Base-by-base conservation (phyloP, 1,140 invertebrate genomes). In the Macrobrachium nipponense region DNA sequence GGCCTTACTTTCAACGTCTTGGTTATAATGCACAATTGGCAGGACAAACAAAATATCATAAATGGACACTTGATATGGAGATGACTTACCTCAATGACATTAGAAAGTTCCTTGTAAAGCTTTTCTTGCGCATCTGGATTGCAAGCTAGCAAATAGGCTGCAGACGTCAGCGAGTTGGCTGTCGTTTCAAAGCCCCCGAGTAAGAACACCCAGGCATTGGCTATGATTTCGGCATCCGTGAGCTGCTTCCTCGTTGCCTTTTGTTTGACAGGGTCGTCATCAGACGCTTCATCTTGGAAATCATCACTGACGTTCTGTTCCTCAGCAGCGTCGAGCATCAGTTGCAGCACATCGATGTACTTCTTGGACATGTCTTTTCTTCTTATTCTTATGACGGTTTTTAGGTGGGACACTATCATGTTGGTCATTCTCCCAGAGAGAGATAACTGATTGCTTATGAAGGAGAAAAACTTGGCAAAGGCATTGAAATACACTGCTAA, bases 111-210 rank as follows among this genome's bases (percentile, higher is more conserved):
- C 18, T 91, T 73, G 66, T 92, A 91, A 5, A 93, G 87, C 80
- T 89, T 90, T 15, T 91, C 89, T 87, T 93, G 93, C 61, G 92
- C 90, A 12, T 92, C 90, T 23, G 89, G 92, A 89, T 93, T 91
- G 12, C 88, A 90, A 11, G 92, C 91, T 82, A 93, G 90, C 85
- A 92, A 90, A 87, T 92, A 92, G 77, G 91, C 90, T 15, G 91
- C 90, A 88, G 91, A 93, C 6, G 91, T 90, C 10, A 93, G 82
- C 0, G 91, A 90, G 11, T 90, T 92, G 61, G 92, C 91, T 0
- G 92, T 93, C 5, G 93, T 93, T 86, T 92, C 91, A 84, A 90
- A 92, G 17, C 92, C 92, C 11, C 91, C 92, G 10, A 93, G 78
- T 23, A 93, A 80, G 80, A 93, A 92, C 0, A 93, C 81, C 80